Evolutionary conservation across 1,140 invertebrate species (phyloP).

Genomic region (Pseudobourletiella spinata): DNA sequence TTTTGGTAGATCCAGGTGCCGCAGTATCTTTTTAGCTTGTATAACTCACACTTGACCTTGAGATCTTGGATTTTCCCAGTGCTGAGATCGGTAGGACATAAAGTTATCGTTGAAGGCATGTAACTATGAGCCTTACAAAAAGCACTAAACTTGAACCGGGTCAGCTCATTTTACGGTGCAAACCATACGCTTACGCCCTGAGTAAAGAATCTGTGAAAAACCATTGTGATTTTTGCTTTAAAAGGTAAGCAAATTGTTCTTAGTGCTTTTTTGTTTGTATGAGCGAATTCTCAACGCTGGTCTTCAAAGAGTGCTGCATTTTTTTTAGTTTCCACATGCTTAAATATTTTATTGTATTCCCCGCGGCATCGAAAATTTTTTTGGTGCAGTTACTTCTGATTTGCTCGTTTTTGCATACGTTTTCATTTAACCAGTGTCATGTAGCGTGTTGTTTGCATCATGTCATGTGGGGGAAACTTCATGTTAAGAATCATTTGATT

Average conservation of each 20-base stretch:
- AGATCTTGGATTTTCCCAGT: neutral
- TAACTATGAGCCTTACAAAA: neutral
- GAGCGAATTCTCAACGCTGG: neutral
- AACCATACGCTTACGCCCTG: slow-evolving; percentile 31
- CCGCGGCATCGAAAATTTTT: neutral
- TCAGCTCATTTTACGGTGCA: slow-evolving; percentile 23
- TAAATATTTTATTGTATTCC: neutral
- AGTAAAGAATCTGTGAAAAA: slow-evolving; percentile 7
- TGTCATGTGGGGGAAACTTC: neutral
- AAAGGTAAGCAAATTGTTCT: slow-evolving; percentile 14
- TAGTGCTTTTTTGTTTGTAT: neutral
- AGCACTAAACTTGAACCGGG: slow-evolving; percentile 19
- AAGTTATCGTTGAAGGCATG: neutral
- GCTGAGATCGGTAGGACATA: neutral
- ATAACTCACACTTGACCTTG: neutral
- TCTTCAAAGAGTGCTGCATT: neutral
- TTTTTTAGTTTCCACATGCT: neutral
- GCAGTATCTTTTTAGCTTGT: neutral
- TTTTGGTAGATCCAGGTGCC: too few species aligned
- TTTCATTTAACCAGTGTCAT: neutral
- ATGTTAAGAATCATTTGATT: neutral
- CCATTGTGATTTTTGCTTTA: slow-evolving; percentile 31
- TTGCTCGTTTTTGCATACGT: neutral
- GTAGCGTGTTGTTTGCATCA: neutral
- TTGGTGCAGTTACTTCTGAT: neutral